These are phyloP conservation scores for Caenorhabditis tropicalis DNA, from an alignment of 1,140 invertebrate species.

Conservation along the genomic window DNA sequence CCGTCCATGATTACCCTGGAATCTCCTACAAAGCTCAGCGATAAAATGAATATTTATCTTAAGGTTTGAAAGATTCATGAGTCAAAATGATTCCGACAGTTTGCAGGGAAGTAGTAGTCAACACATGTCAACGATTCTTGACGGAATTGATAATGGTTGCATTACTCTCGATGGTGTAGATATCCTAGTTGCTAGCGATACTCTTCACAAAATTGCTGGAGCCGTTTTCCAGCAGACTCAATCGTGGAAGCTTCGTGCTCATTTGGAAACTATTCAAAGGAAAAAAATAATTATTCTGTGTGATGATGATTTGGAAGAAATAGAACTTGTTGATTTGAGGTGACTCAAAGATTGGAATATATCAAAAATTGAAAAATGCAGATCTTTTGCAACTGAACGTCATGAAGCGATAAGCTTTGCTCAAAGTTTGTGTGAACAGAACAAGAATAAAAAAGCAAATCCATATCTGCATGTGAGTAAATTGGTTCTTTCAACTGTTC, in stretches of 20 bases:
- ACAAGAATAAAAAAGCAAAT: not conserved
- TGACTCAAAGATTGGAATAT: not conserved
- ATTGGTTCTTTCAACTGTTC: not conserved
- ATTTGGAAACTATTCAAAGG: not conserved
- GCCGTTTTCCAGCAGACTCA: not conserved
- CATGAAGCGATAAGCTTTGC: not conserved
- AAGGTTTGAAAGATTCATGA: not conserved
- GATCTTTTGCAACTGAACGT: not conserved
- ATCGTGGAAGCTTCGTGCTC: constrained; percentile 6
- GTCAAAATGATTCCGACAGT: not conserved
- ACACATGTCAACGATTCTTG: constrained; percentile 10
- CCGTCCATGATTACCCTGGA: not conserved
- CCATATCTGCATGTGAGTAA: not conserved
- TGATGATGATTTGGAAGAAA: not conserved
- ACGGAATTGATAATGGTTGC: not conserved
- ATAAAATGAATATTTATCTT: not conserved
- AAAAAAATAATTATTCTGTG: not conserved
- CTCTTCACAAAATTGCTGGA: not conserved
- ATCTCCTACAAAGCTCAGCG: not conserved
- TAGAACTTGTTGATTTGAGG: not conserved
- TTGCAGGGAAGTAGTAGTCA: constrained; percentile 21
- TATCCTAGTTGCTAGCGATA: not conserved
- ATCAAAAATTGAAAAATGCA: not conserved
- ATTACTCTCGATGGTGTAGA: not conserved
- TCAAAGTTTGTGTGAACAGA: not conserved